phyloP scores from a whole-genome alignment of 2,888 invertebrate species.

The Keiferia lycopersicella region DNA sequence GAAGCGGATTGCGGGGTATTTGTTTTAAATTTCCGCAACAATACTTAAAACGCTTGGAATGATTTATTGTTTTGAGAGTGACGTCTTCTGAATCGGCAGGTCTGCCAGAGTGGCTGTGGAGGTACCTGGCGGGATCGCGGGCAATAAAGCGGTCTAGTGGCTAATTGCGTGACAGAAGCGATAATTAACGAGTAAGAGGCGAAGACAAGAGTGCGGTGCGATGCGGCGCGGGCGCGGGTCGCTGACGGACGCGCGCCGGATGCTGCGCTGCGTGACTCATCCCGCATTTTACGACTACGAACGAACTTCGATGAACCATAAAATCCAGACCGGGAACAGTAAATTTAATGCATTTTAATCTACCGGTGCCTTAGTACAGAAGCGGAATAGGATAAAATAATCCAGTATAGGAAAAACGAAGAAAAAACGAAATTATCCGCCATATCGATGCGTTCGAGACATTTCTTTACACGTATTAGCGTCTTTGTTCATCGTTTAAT shows the following conservation, averaged over 20 bases:
- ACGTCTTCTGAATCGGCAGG: conserved; percentile 19
- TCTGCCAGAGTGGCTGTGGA: conserved; percentile 14
- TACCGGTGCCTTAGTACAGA: conserved; percentile 29
- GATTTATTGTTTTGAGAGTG: conserved; percentile 33
- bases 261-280: conserved; percentile 55
- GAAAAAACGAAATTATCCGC: background rate
- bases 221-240: conserved; percentile 34
- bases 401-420: background rate
- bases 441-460: background rate
- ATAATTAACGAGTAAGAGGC: conserved; percentile 64
- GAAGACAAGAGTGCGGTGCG: conserved; percentile 52
- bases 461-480: background rate
- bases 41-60: conserved; percentile 32
- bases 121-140: background rate
- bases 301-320: conserved; percentile 58
- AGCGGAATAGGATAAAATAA: background rate
- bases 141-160: conserved; percentile 29
- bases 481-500: conserved; percentile 17
- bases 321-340: conserved; percentile 53
- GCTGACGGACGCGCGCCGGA: conserved; percentile 56
- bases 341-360: conserved; percentile 42
- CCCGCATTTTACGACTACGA: conserved; percentile 52
- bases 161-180: conserved; percentile 55
- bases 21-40: conserved; percentile 47
- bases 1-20: conserved; percentile 50